Base-by-base conservation (phyloP, 2,888 invertebrate species). In the Brachyopa scutellaris region DNA sequence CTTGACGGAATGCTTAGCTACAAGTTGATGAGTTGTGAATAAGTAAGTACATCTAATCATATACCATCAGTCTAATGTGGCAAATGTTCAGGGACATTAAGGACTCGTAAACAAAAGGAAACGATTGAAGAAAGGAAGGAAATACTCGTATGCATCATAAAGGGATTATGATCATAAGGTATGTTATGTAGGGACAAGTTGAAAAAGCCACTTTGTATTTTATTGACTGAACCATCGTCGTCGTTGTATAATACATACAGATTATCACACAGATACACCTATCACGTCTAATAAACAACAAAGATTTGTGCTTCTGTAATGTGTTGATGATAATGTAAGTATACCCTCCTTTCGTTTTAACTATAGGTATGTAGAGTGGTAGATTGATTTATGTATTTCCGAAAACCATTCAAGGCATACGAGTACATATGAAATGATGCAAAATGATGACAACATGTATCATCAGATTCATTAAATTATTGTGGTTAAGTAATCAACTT, bases 41-140 rank as follows among this genome's bases (percentile, higher is more conserved):
- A 26, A 3, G 21, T 21, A 19, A 36, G 21, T 19, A 26, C 21
- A 53, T 55, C n/a, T n/a, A 15, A 11, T 8, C 36, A 11, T 5
- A 7, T 36, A 2, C 53, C 21, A 9, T 8, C 6, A n/a, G 53
- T 21, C 33, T n/a, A 9, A 31, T 23, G 29, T 19, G 33, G 21
- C 49, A 31, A n/a, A 55, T 21, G 19, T 11, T 21, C 13, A 11
- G 21, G 2, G 13, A 17, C 13, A 21, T 55, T 36, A 55, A 55
- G n/a, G 53, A 55, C 19, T 36, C 36, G 21, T 55, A 55, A 36
- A 55, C 53, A 19, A 55, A 21, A 21, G 21, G 36, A 36, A 21
- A 15, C 31, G 31, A n/a, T n/a, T n/a, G 17, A 4, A 13, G n/a
- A 29, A 13, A 26, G 15, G 29, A n/a, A n/a, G 8, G 4, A 31